Evolutionary conservation across 1,140 invertebrate genomes (phyloP), one percentile per base, ranked within the genome.

Genomic region (Ostrea edulis): DNA sequence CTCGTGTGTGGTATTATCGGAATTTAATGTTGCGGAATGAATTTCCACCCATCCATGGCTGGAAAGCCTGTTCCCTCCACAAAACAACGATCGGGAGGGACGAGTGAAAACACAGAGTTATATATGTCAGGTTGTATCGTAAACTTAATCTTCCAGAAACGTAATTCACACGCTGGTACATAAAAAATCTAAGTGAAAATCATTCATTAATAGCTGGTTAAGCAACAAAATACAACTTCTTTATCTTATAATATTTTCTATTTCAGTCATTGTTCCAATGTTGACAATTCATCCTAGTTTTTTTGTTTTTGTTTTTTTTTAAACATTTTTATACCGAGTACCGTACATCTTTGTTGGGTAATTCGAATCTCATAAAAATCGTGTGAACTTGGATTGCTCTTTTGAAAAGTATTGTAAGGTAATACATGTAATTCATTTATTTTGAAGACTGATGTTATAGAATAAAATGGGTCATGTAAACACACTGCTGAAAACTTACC

Each of bases 51-150:
- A 77, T 77, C 68, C 29, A 2, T 77, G 25, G 29, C 68, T 77
- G 68, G 68, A 77, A 77, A 77, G 22, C 68, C 68, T 25, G 68
- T 77, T 77, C 68, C 68, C 55, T 14, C 68, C 68, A 35, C 9
- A 25, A 35, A 77, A 25, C 68, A 14, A 25, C 7, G 11, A 35
- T 77, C 8, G 29, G 25, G 25, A 25, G 68, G 68, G 68, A 29
- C 25, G 25, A 25, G 25, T 71, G 68, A 71, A 71, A 71, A 71
- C 68, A 71, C 14, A 8, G 9, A 77, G 68, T 77, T 25, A 35
- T 29, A 17, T 77, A 44, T 44, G 35, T 77, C 29, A 35, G 68
- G 29, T 77, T 25, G 22, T 35, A 77, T 29, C 7, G 25, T 25
- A 14, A 77, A 35, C 8, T 77, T 77, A 77, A 77, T 77, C 9